phyloP scores from a whole-genome alignment of 2,797 vertebrate species.

The Pterois miles region DNA sequence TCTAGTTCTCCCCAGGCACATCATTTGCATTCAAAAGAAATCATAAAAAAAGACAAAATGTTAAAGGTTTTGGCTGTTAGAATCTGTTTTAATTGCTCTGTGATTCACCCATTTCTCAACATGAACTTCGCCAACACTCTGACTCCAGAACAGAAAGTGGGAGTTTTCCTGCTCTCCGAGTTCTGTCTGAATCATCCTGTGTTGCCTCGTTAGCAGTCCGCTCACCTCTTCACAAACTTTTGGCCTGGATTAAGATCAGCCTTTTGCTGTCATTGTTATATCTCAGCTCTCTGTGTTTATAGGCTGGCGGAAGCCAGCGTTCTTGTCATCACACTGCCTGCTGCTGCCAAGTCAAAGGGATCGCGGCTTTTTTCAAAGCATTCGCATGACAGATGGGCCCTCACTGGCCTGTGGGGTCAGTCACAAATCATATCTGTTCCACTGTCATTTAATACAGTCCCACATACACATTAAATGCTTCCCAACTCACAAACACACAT shows the following conservation, averaged over 20 bases:
- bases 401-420: constrained; percentile 20
- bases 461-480: background rate
- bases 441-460: background rate
- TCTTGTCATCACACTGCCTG: constrained; percentile 11
- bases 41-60: background rate
- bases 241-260: constrained; percentile 39
- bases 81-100: constrained; percentile 43
- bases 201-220: constrained; percentile 62
- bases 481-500: background rate
- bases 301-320: constrained; percentile 10
- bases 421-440: constrained; percentile 13
- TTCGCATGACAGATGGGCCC: constrained; percentile 10
- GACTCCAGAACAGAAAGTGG: constrained; percentile 19
- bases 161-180: constrained; percentile 20
- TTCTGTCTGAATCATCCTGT: constrained; percentile 24
- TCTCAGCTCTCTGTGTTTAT: constrained; percentile 48
- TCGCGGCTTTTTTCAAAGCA: constrained; percentile 9
- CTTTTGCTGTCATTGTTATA: constrained; percentile 41
- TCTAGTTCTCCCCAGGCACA: background rate
- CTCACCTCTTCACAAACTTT: constrained; percentile 47
- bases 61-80: constrained; percentile 26
- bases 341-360: constrained; percentile 45
- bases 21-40: constrained; percentile 15
- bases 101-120: constrained; percentile 29
- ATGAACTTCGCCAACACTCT: constrained; percentile 24